phyloP scores from a whole-genome alignment of 1,140 invertebrate genomes.

The Xylocopa sonorina region DNA sequence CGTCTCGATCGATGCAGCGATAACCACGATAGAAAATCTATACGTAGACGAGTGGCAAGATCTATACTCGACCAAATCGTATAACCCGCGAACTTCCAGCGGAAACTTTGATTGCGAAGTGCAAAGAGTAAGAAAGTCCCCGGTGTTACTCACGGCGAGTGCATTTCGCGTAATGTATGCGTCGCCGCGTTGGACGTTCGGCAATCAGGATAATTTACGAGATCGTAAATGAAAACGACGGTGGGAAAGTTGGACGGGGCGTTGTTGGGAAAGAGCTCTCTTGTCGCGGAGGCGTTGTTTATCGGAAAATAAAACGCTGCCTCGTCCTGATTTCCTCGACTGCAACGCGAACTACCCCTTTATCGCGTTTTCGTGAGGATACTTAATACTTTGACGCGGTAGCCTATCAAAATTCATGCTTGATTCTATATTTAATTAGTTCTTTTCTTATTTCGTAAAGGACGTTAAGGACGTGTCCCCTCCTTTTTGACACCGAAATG shows the following conservation, averaged over 20 bases:
- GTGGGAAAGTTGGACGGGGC: neutral
- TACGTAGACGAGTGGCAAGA: neutral
- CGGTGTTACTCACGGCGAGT: constrained; percentile 17
- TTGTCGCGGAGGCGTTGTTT: constrained; percentile 9
- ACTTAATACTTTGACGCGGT: neutral
- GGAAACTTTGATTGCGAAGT: constrained; percentile 24
- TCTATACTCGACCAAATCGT: no score
- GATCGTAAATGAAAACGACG: neutral
- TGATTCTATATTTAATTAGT: no score
- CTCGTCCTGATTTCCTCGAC: neutral
- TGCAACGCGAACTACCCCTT: neutral
- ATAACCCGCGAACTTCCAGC: neutral
- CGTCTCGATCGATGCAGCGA: no score
- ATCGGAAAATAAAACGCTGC: neutral
- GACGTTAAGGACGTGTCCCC: no score
- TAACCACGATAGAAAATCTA: neutral
- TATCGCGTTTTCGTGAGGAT: neutral
- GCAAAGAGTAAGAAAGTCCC: constrained; percentile 17
- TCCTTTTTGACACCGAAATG: no score
- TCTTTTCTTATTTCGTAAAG: no score
- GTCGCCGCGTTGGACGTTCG: neutral
- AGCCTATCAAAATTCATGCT: no score
- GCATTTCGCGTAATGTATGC: constrained; percentile 3
- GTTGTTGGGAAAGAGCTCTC: constrained; percentile 20
- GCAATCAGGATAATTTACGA: constrained; percentile 14